Base-by-base conservation (phyloP, 1,140 invertebrate species). In the Rhyzopertha dominica region DNA sequence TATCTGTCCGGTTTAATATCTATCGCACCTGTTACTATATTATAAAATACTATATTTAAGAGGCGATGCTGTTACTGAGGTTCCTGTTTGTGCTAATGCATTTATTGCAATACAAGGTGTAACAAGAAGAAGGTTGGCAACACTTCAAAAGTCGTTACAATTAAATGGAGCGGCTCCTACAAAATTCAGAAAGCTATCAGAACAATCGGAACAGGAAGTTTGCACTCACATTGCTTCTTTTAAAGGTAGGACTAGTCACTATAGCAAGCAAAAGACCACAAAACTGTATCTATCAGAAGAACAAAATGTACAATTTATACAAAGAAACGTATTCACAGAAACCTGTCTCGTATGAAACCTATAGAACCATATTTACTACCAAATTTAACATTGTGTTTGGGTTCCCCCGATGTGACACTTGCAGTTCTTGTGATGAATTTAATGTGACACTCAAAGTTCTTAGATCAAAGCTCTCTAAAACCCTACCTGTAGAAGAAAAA, bases 341-440 rank as follows among this genome's bases (percentile, higher is more conserved):
- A 5, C 9, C 13, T 17, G 23, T 47, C n/a, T 38, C 37, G 4
- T 52, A 48, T 40, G 36, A 48, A 38, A 26, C 26, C 28, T 48
- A 39, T 26, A 18, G 30, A 12, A 19, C 5, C 13, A 51, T 43
- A 5, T 43, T 35, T 16, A 12, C 3, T 3, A 22, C 8, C 4
- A 34, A 40, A 10, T 51, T 47, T 23, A 51, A 51, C 19, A 42
- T n/a, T 51, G 14, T 2, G 9, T 49, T 52, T 42, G 46, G 46
- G 4, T 49, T 37, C 19, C 49, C 49, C 0, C 26, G 31, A 28
- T 26, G 24, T 2, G 24, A 31, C 17, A 44, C 20, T 4, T 45
- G 43, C 28, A 45, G 47, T 38, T n/a, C 10, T 14, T 46, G 47
- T 31, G 34, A 49, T 24, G 29, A 39, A 28, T 43, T 17, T 35